Evolutionary conservation across 2,113 vertebrate genomes (phyloP), one percentile per base, ranked within the genome.

Genomic region (Thermophis baileyi): DNA sequence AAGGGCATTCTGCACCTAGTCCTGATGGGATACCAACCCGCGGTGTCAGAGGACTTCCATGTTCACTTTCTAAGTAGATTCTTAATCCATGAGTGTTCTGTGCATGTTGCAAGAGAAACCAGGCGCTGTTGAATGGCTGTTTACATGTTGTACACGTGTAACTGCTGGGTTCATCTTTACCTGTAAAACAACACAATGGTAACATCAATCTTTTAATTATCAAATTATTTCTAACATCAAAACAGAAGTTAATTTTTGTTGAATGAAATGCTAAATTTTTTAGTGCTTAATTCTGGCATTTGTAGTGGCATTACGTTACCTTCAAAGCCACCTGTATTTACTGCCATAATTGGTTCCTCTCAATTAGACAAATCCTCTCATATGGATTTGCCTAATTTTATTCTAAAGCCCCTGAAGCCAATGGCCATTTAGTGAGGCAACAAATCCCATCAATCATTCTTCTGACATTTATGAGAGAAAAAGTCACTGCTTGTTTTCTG

Each of bases 141-240:
- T 99, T 99, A 97, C 99, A 99, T 96, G 99, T 99, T 95, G 99
- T 99, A 99, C 99, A 99, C 97, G 99, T 99, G 97, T 99, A 99
- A 98, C 98, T 99, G 98, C 98, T 99, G 93, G 99, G 99, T 98
- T 99, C 99, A 95, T 99, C 99, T 98, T 99, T 99, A 98, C 99
- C 99, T 99, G 98, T 95, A 97, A 98, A 97, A 98, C 94, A 98
- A 96, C 93, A 98, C 96, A 99, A 98, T 96, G 97, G 96, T 96
- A 95, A 96, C 92, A 98, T 98, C 96, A 98, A 97, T 97, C 96
- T 97, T 96, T 63, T 87, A 3, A 96, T 96, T 86, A 94, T 47
- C 0, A 16, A 91, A 94, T 44, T 86, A 90, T 89, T 0, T 3
- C 87, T 51, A 53, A 51, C 8, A 88, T 88, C 12, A 91, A 54